Evolutionary conservation across 2,888 invertebrate species (phyloP), one percentile per base, ranked within the genome.

Genomic region (Pyrocoelia pectoralis): DNA sequence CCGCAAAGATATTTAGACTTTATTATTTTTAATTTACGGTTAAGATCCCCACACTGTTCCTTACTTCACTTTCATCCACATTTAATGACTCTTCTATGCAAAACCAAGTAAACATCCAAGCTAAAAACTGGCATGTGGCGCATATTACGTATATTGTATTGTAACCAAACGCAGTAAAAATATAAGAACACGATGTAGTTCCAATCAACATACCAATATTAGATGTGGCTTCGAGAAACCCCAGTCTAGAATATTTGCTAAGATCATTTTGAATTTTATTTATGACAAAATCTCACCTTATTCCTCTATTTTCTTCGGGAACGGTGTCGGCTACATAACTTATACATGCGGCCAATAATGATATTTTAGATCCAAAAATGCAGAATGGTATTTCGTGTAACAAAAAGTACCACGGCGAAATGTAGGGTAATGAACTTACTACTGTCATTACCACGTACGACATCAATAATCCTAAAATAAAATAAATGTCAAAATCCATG

Each of bases 291-390:
- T 24, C 24, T 24, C 6, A 24, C 24, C 24, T 24, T 24, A 24
- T 24, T 62, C 89, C 88, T 77, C 90, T 82, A 68, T 84, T 85
- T 17, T 84, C 81, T 19, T 84, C 83, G n/a, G 84, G 81, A 0
- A 88, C 86, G 46, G 88, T 85, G 76, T 92, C 91, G 40, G 88
- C 86, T 68, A 91, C 81, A 73, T 89, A 79, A 58, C 79, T 77
- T 18, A 77, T 56, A 5, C 73, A 50, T 2, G 86, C 87, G 17
- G 89, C 87, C 55, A 89, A 83, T 57, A 88, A 77, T 9, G 88
- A 84, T 15, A 87, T 84, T 61, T 84, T 84, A 0, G 90, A 89
- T 2, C 90, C 90, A 58, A 84, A 82, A 2, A 89, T 56, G 0
- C 88, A 83, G 19, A 84, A 82, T 0, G 89, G 89, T 14, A 89